Percentiles rank a stretch among this genome's conserved stretches.
These are phyloP conservation scores for Drosophila recens DNA, from an alignment of 2,888 invertebrate genomes.

Conservation along the genomic window DNA sequence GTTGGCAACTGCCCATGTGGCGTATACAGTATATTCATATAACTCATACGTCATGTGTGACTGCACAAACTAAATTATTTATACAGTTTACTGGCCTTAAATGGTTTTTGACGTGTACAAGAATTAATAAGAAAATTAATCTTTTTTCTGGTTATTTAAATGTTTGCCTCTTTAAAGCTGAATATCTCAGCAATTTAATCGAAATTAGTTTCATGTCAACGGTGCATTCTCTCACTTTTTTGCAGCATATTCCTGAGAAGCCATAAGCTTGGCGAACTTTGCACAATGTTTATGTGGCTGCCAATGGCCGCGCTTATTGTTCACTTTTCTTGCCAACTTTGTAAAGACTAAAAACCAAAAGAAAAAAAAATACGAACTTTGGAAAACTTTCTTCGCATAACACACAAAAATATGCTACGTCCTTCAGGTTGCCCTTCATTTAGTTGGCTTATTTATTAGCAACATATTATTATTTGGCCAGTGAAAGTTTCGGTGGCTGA, in stretches of 20 bases:
- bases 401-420: constrained; percentile 55
- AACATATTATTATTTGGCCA: constrained; percentile 74
- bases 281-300: constrained; percentile 41
- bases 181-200: neutral
- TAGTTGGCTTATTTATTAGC: constrained; percentile 73
- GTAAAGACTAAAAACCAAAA: constrained; percentile 34
- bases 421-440: constrained; percentile 32
- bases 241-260: constrained; percentile 2
- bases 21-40: constrained; percentile 35
- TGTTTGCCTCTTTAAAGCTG: neutral
- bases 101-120: neutral
- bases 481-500: constrained; percentile 57
- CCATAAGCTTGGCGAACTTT: constrained; percentile 49
- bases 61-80: neutral
- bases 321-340: constrained; percentile 64
- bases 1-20: constrained; percentile 34
- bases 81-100: neutral
- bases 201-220: constrained; percentile 27
- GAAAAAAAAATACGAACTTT: constrained; percentile 42
- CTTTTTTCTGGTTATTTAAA: neutral
- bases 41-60: constrained; percentile 30
- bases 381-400: constrained; percentile 43
- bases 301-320: constrained; percentile 43
- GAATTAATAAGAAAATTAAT: neutral
- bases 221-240: constrained; percentile 20